These are phyloP conservation scores for Drosophila funebris DNA, from an alignment of 1,140 invertebrate species.

Conservation along the genomic window DNA sequence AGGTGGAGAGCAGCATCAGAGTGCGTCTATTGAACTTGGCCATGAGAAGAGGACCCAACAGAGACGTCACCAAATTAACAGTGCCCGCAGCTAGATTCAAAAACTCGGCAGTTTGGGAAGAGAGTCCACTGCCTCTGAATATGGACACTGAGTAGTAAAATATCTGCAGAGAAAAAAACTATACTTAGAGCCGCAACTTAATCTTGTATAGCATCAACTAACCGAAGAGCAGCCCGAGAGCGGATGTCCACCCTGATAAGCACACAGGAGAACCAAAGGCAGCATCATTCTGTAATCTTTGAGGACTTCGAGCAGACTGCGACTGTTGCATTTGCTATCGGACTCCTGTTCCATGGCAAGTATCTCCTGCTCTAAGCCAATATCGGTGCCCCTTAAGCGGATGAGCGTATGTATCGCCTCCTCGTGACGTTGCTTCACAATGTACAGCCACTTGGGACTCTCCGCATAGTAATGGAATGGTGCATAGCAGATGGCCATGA, in stretches of 20 bases:
- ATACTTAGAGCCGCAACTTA: not conserved
- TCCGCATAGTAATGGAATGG: constrained; percentile 88
- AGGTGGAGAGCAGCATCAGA: constrained; percentile 85
- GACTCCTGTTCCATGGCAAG: constrained; percentile 73
- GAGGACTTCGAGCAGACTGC: constrained; percentile 64
- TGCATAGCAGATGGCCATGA: constrained; percentile 85
- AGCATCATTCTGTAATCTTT: constrained; percentile 72
- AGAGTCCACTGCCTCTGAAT: constrained; percentile 86
- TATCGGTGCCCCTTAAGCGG: constrained; percentile 45
- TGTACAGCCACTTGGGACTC: constrained; percentile 92
- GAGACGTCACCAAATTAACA: constrained; percentile 88
- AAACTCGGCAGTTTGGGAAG: constrained; percentile 84
- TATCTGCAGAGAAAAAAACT: constrained; percentile 84
- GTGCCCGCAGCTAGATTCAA: constrained; percentile 88
- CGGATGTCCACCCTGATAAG: constrained; percentile 92
- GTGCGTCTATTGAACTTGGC: constrained; percentile 85
- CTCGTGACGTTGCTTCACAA: constrained; percentile 86
- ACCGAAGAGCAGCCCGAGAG: constrained; percentile 93
- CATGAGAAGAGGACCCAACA: constrained; percentile 86
- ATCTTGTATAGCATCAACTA: constrained; percentile 61
- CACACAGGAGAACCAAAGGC: constrained; percentile 88
- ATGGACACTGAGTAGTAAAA: constrained; percentile 90
- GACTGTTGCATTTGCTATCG: constrained; percentile 83
- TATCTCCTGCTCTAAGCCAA: constrained; percentile 83
- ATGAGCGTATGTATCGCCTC: constrained; percentile 84